Conservation (phyloP, 2,113 vertebrate genomes). For the Rhea americana region DNA sequence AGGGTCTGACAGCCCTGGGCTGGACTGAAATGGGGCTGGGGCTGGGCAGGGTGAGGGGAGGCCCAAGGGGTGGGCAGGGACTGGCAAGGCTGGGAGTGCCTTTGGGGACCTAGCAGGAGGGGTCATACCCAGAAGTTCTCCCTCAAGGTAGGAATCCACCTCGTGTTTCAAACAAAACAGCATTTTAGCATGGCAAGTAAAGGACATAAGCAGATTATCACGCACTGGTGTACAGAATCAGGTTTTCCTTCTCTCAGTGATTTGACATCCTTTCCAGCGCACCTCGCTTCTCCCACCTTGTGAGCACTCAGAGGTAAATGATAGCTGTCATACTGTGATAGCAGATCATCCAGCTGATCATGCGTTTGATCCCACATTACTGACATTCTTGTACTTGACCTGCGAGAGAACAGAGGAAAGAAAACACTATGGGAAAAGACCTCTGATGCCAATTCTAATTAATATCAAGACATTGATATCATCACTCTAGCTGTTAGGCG, state of each 20-base stretch:
- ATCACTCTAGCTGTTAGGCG: not conserved
- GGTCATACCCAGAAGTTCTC: not conserved
- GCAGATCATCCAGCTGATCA: not conserved
- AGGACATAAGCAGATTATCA: not conserved
- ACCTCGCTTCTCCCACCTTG: not conserved
- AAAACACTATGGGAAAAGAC: not conserved
- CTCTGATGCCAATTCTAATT: not conserved
- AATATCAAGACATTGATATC: not conserved
- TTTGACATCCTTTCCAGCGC: not conserved
- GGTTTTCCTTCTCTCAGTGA: not conserved
- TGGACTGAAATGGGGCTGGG: fast-evolving
- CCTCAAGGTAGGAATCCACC: not conserved
- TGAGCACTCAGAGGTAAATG: not conserved
- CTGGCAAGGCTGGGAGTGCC: not conserved
- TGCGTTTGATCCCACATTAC: slow-evolving; percentile 24
- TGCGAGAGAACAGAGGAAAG: slow-evolving; percentile 10
- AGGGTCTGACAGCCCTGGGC: not conserved
- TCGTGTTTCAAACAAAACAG: not conserved
- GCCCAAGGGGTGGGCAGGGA: not conserved
- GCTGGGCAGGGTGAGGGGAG: fast-evolving
- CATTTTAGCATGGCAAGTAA: not conserved
- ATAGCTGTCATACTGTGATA: not conserved
- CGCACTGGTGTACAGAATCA: not conserved
- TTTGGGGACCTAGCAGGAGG: not conserved
- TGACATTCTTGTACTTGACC: slow-evolving; percentile 4